Percentiles rank a stretch among this genome's conserved stretches.
phyloP scores from a whole-genome alignment of 2,888 invertebrate species.

The Macaria notata region DNA sequence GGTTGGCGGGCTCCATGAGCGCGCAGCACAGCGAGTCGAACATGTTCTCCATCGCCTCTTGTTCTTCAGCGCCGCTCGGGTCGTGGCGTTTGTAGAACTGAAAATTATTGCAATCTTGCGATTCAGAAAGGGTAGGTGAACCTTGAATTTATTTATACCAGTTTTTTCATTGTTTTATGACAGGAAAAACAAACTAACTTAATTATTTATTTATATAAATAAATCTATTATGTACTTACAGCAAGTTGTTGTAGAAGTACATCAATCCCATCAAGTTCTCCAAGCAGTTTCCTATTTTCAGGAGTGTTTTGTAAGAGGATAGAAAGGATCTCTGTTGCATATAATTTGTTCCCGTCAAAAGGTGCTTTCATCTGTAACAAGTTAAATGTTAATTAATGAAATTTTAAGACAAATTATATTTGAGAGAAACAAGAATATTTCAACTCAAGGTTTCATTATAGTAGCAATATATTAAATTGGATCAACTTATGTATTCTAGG shows the following conservation, averaged over 20 bases:
- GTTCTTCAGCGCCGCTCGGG: slow-evolving; percentile 94
- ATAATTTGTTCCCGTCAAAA: slow-evolving; percentile 97
- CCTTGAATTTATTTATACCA: too few relatives aligned
- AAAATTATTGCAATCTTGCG: not conserved
- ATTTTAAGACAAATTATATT: too few relatives aligned
- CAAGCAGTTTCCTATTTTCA: slow-evolving; percentile 90
- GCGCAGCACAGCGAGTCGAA: slow-evolving; percentile 98
- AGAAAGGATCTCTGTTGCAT: slow-evolving; percentile 97
- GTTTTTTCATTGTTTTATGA: too few relatives aligned
- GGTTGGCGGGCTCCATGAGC: slow-evolving; percentile 92
- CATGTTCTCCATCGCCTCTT: slow-evolving; percentile 99
- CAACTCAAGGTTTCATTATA: not conserved
- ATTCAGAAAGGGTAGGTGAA: too few relatives aligned
- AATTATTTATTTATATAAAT: too few relatives aligned
- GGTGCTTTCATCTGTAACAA: slow-evolving; percentile 86
- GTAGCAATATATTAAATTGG: not conserved
- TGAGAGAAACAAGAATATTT: too few relatives aligned
- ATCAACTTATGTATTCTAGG: too few relatives aligned
- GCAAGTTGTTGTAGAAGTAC: slow-evolving; percentile 96
- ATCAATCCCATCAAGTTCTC: slow-evolving; percentile 98
- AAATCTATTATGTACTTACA: slow-evolving; percentile 62
- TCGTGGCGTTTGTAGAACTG: slow-evolving; percentile 97
- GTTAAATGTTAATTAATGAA: too few relatives aligned
- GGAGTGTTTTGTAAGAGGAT: slow-evolving; percentile 96
- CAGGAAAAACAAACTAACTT: too few relatives aligned